phyloP scores from a whole-genome alignment of 1,140 invertebrate genomes.

The Brachionus paranguensis region DNA sequence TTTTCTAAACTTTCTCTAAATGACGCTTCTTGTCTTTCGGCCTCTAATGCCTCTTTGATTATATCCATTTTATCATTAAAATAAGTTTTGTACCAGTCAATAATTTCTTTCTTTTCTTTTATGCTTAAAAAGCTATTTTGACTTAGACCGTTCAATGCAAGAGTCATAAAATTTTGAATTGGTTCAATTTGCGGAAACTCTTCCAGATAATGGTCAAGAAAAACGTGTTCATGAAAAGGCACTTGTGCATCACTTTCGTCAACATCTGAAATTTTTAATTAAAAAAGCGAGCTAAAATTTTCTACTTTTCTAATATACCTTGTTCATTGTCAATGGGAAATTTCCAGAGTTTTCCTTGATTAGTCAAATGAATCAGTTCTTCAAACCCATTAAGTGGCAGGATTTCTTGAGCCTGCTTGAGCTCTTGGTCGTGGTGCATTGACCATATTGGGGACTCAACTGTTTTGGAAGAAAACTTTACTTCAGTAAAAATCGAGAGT shows the following conservation, averaged over 20 bases:
- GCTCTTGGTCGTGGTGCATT: background rate
- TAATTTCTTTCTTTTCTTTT: slow-evolving; percentile 16
- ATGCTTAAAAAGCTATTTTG: slow-evolving; percentile 9
- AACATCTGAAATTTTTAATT: background rate
- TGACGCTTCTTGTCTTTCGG: background rate
- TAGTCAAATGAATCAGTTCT: slow-evolving; percentile 87
- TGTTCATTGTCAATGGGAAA: slow-evolving; percentile 97
- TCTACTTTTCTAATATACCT: slow-evolving; percentile 60
- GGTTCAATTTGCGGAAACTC: slow-evolving; percentile 19
- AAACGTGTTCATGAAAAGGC: slow-evolving; percentile 35
- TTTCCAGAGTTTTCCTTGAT: slow-evolving; percentile 87
- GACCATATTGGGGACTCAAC: slow-evolving; percentile 7
- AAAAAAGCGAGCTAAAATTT: background rate
- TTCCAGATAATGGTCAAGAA: slow-evolving; percentile 27
- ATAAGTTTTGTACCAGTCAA: slow-evolving; percentile 19
- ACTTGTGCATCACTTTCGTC: background rate
- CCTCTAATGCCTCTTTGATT: slow-evolving; percentile 23
- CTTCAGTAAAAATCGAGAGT: background rate
- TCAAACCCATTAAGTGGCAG: slow-evolving; percentile 75
- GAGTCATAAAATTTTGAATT: slow-evolving; percentile 25
- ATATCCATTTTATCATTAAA: slow-evolving; percentile 35
- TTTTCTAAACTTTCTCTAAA: background rate
- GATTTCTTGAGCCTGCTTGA: background rate
- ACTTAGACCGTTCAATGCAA: background rate
- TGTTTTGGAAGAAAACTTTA: background rate